Evolutionary conservation across 2,797 vertebrate species (phyloP), one percentile per base, ranked within the genome.

Genomic region (Miichthys miiuy): DNA sequence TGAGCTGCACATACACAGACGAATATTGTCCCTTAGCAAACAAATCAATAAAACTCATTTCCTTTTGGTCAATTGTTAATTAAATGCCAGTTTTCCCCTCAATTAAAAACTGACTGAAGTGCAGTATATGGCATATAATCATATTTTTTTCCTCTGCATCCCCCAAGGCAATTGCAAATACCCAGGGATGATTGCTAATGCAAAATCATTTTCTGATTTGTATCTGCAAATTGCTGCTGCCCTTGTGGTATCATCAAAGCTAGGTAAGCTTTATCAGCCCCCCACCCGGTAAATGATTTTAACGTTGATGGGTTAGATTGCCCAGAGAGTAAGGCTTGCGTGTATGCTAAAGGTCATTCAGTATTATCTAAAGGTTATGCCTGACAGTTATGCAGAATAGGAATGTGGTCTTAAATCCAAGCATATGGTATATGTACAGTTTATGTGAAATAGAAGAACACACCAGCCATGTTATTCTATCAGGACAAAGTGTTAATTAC

Each of bases 1-100:
- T 75, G 75, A 88, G 83, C 80, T 72, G 78, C 80, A 84, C 73
- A 62, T 68, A 78, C 78, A 81, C 13, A 85, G 74, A 89, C 76
- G 72, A 81, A 89, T 88, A 85, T 86, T 88, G 89, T 90, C 78
- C 82, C 87, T 88, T 69, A 30, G 90, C 91, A 93, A 94, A 95
- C 91, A 93, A 93, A 95, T 95, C 93, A 93, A 95, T 95, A 92
- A 92, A 93, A 88, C 91, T 92, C 27, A 93, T 95, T 95, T 94
- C 89, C 92, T 91, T 90, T 92, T 86, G 86, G 92, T 94, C 93
- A 92, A 92, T 92, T 92, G 90, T 93, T 95, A 95, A 95, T 95
- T 93, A 94, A 95, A 94, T 90, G 71, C 81, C 85, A 89, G 72
- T 91, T 91, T 94, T 91, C 68, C 34, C 87, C 85, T 94, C 91